Conservation (phyloP, 2,888 invertebrate genomes). For the Halictus quadricinctus region DNA sequence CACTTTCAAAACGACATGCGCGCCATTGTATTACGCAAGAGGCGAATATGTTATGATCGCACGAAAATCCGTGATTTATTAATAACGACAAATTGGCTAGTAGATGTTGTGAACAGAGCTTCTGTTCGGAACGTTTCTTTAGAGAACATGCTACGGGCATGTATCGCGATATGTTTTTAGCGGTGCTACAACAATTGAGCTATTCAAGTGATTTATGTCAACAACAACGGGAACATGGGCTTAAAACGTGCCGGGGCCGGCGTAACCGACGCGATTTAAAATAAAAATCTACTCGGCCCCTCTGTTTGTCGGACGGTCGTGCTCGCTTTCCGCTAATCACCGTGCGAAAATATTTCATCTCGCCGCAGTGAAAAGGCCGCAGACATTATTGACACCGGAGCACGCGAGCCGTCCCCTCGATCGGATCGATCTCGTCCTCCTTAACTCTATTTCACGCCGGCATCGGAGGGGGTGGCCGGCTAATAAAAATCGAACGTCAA, state of each 20-base stretch:
- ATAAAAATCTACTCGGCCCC: not conserved
- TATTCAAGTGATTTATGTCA: not conserved
- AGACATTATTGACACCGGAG: slow-evolving; percentile 15
- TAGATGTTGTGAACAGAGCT: not conserved
- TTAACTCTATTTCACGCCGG: slow-evolving; percentile 47
- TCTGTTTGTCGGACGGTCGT: not conserved
- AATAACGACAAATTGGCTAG: not conserved
- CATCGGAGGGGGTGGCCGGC: slow-evolving; percentile 3
- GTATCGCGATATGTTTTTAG: not conserved
- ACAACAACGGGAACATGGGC: not conserved
- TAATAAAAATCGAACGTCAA: slow-evolving; percentile 73
- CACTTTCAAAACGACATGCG: too few species aligned
- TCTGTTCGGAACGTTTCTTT: not conserved
- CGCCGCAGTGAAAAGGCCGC: slow-evolving; percentile 4
- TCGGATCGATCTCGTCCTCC: slow-evolving; percentile 21
- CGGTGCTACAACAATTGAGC: not conserved
- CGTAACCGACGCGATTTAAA: not conserved
- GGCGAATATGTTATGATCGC: too few species aligned
- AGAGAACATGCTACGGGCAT: not conserved
- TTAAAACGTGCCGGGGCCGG: not conserved
- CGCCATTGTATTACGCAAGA: too few species aligned
- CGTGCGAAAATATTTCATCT: slow-evolving; percentile 32
- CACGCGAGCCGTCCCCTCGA: not conserved
- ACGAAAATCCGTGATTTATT: not conserved
- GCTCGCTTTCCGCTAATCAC: slow-evolving; percentile 7